These are phyloP conservation scores for Actinemys pallida DNA, from an alignment of 2,113 vertebrate species.

Conservation along the genomic window DNA sequence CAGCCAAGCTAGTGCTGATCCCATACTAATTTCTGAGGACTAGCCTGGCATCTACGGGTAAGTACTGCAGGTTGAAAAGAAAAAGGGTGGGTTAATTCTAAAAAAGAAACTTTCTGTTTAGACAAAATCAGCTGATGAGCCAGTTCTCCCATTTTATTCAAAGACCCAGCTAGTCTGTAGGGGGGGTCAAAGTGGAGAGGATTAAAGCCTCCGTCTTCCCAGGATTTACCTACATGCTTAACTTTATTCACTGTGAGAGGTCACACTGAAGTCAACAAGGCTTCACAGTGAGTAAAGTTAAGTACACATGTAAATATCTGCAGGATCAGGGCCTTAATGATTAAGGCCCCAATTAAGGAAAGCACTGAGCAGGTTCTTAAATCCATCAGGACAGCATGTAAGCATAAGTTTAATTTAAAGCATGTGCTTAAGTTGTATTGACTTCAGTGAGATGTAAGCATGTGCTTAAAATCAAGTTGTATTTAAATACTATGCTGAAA, in stretches of 20 bases:
- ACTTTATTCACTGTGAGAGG: not conserved
- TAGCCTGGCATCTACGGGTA: not conserved
- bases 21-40: not conserved
- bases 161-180: not conserved
- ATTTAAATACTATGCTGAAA: not conserved
- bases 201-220: not conserved
- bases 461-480: not conserved
- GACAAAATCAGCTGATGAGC: not conserved
- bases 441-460: not conserved
- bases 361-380: constrained; percentile 3
- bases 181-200: not conserved
- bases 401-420: not conserved
- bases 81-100: not conserved
- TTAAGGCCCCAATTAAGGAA: not conserved
- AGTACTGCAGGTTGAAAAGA: not conserved
- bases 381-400: not conserved
- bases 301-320: not conserved
- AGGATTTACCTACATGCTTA: not conserved
- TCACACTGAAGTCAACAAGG: not conserved
- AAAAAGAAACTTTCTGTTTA: not conserved
- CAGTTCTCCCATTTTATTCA: not conserved
- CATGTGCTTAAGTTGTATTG: constrained; percentile 7
- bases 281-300: not conserved
- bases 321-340: accelerated
- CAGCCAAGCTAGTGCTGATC: not conserved